phyloP scores from a whole-genome alignment of 2,797 vertebrate genomes.

The Hipposideros larvatus region DNA sequence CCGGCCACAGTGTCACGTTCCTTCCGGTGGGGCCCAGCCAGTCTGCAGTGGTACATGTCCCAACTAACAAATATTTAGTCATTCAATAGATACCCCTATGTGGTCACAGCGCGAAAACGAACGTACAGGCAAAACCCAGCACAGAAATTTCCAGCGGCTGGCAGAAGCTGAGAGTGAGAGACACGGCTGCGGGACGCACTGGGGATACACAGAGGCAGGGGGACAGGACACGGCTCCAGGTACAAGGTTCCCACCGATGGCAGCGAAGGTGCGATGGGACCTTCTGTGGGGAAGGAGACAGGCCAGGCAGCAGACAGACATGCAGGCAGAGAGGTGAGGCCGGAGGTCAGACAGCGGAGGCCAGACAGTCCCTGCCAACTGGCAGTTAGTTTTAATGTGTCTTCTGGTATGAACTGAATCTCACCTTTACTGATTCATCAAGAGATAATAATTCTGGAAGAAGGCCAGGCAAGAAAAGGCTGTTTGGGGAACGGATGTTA shows the following conservation, averaged over 20 bases:
- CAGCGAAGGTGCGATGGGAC: fast-evolving
- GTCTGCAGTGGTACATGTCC: too few species aligned
- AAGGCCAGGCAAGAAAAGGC: background rate
- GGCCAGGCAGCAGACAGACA: fast-evolving
- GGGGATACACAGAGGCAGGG: fast-evolving
- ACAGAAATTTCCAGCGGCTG: background rate
- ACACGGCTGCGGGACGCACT: background rate
- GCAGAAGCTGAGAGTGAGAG: background rate
- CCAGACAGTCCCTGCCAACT: fast-evolving
- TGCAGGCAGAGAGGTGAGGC: background rate
- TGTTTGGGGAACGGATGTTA: background rate
- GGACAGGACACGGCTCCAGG: too few species aligned
- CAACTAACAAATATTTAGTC: background rate
- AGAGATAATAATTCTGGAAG: background rate
- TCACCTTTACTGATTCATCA: background rate
- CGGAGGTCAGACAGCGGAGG: fast-evolving
- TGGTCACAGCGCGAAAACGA: background rate
- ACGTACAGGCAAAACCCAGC: fast-evolving
- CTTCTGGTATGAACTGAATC: background rate
- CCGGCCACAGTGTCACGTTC: background rate
- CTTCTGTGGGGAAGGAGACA: fast-evolving
- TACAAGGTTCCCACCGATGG: fast-evolving
- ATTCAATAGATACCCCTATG: too few species aligned
- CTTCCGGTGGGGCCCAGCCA: background rate
- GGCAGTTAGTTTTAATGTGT: fast-evolving